Evolutionary conservation across 2,113 vertebrate genomes (phyloP).

Genomic region (Mobula hypostoma): DNA sequence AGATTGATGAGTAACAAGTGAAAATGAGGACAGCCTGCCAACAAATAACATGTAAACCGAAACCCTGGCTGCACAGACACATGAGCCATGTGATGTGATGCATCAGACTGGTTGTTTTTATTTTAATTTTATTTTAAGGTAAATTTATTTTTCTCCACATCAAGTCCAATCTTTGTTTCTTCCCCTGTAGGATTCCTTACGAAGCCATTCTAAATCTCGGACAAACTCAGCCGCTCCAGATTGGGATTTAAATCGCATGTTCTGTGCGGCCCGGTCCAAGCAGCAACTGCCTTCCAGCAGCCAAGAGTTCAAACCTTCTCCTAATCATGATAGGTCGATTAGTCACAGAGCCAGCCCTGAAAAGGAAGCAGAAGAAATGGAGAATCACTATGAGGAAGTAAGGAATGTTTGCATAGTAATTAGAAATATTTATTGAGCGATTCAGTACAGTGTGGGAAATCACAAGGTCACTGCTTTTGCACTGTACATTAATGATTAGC

Average conservation of each 20-base stretch:
- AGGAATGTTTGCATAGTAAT: conserved; percentile 40
- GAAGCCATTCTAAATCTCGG: conserved; percentile 54
- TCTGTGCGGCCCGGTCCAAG: conserved; percentile 49
- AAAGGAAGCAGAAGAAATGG: conserved; percentile 56
- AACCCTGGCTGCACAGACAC: not conserved
- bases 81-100: not conserved
- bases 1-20: not conserved
- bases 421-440: not conserved
- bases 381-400: conserved; percentile 54
- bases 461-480: not conserved
- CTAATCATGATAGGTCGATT: conserved; percentile 50
- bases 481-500: not conserved
- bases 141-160: not conserved
- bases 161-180: not conserved
- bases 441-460: not conserved
- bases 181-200: conserved; percentile 48
- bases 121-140: too few relatives aligned
- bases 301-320: conserved; percentile 50
- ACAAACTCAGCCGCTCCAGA: conserved; percentile 50
- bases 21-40: not conserved
- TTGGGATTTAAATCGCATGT: conserved; percentile 50
- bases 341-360: conserved; percentile 52
- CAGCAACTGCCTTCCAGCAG: conserved; percentile 49
- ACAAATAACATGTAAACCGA: not conserved
- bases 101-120: not conserved